Percentiles rank a stretch among this genome's conserved stretches.
Evolutionary conservation across 2,797 vertebrate species (phyloP).

Genomic region (Astyanax mexicanus): DNA sequence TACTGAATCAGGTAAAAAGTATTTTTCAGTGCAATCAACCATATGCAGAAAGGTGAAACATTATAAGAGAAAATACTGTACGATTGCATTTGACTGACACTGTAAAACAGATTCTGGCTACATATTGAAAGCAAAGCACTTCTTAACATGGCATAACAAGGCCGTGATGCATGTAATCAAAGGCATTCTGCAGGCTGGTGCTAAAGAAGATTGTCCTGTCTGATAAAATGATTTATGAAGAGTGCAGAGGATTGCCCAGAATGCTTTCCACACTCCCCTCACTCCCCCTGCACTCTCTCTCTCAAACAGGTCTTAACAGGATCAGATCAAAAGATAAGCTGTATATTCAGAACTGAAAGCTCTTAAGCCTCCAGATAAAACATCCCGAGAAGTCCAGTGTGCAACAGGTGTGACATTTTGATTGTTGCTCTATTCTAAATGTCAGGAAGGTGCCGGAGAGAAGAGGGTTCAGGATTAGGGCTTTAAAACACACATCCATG

Average conservation of each 20-base stretch:
- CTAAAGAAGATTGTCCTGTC: conserved; percentile 2
- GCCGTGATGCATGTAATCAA: neutral
- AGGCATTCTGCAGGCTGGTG: neutral
- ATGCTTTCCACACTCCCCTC: neutral
- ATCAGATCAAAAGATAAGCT: conserved; percentile 33
- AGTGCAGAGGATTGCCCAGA: neutral
- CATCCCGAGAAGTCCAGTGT: conserved; percentile 15
- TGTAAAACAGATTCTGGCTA: neutral
- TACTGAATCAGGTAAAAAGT: too few species aligned
- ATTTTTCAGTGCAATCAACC: too few species aligned
- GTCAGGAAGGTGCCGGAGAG: neutral
- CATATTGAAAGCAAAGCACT: neutral
- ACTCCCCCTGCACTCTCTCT: neutral
- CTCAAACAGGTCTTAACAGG: conserved; percentile 37
- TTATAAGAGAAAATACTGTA: too few species aligned
- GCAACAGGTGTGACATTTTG: conserved; percentile 12
- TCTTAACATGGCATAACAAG: neutral
- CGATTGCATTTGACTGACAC: too few species aligned
- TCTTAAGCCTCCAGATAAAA: conserved; percentile 30
- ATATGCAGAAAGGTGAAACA: too few species aligned
- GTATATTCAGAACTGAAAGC: conserved; percentile 28
- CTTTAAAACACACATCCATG: conserved; percentile 2
- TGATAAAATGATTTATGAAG: conserved; percentile 6
- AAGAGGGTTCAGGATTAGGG: neutral
- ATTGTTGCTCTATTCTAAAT: neutral